phyloP scores from a whole-genome alignment of 2,797 vertebrate genomes.

The Gadopsis marmoratus region DNA sequence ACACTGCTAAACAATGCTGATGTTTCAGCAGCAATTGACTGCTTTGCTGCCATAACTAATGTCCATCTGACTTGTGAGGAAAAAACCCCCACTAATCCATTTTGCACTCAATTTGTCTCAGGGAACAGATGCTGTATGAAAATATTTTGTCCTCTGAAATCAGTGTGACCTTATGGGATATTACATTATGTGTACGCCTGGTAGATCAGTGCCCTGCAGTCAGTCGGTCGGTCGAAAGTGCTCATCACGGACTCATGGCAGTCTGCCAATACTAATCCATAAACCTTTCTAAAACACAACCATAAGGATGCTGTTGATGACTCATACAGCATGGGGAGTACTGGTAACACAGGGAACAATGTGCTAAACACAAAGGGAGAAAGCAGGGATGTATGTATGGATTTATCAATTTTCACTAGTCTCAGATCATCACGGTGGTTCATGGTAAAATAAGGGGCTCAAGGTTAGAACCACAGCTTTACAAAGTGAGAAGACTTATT shows the following conservation, averaged over 20 bases:
- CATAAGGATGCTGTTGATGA: slow-evolving; percentile 54
- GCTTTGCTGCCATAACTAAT: slow-evolving; percentile 33
- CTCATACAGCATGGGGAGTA: slow-evolving; percentile 22
- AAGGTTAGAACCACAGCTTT: not conserved
- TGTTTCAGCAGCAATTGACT: slow-evolving; percentile 43
- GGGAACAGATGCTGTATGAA: slow-evolving; percentile 38
- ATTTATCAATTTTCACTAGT: slow-evolving; percentile 15
- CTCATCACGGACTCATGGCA: slow-evolving; percentile 61
- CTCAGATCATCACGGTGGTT: not conserved
- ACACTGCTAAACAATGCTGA: slow-evolving; percentile 53
- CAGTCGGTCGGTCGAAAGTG: slow-evolving; percentile 48
- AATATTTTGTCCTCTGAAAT: slow-evolving; percentile 68
- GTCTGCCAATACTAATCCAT: slow-evolving; percentile 68
- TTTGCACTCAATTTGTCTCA: slow-evolving; percentile 32
- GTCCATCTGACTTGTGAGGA: slow-evolving; percentile 21
- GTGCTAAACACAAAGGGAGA: slow-evolving; percentile 11
- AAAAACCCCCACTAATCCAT: slow-evolving; percentile 27
- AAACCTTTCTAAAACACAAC: slow-evolving; percentile 60
- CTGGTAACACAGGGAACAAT: slow-evolving; percentile 11
- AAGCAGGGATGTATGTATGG: not conserved
- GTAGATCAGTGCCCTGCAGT: slow-evolving; percentile 52
- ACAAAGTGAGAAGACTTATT: not conserved
- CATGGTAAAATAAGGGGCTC: slow-evolving; percentile 3
- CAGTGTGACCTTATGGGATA: slow-evolving; percentile 57
- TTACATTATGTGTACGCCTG: slow-evolving; percentile 69